Base-by-base conservation (phyloP, 2,113 vertebrate species). In the Nothoprocta perdicaria region DNA sequence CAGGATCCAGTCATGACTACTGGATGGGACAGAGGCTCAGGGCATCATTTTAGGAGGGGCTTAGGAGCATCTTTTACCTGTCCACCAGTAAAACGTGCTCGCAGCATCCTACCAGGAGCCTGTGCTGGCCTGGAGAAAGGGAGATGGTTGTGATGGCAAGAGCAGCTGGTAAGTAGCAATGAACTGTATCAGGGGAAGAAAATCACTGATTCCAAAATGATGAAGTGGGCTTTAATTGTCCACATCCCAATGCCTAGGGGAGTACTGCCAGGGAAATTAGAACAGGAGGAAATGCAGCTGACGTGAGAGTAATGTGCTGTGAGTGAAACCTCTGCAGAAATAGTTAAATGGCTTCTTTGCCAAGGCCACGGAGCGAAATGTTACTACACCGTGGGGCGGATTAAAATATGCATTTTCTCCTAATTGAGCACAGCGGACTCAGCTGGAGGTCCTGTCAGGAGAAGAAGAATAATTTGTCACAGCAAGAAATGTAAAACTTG, bases 351-450 rank as follows among this genome's bases (percentile, higher is more conserved):
- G 71, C 46, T 92, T 21, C 96, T 97, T 96, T 98, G 97, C 97
- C 97, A 98, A 97, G 97, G 97, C 97, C 96, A 96, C 96, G 68
- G 93, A 96, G 93, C 88, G 91, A 97, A 97, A 97, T 97, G 97
- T 96, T 97, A 97, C 97, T 96, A 95, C 97, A 95, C 98, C 96
- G 96, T 92, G 48, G 97, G 97, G 97, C 74, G 93, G 97, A 97
- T 98, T 98, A 97, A 97, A 98, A 98, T 97, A 97, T 96, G 97
- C 97, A 91, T 97, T 98, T 97, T 95, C 96, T 97, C 96, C 96
- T 98, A 98, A 98, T 98, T 98, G 97, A 98, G 97, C 97, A 97
- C 74, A 97, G 97, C 94, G 38, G 96, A 97, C 95, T 96, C 97
- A 97, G 97, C 96, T 78, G 96, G 98, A 72, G 95, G 97, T 96